phyloP scores from a whole-genome alignment of 2,113 vertebrate species.

The Hucho hucho region DNA sequence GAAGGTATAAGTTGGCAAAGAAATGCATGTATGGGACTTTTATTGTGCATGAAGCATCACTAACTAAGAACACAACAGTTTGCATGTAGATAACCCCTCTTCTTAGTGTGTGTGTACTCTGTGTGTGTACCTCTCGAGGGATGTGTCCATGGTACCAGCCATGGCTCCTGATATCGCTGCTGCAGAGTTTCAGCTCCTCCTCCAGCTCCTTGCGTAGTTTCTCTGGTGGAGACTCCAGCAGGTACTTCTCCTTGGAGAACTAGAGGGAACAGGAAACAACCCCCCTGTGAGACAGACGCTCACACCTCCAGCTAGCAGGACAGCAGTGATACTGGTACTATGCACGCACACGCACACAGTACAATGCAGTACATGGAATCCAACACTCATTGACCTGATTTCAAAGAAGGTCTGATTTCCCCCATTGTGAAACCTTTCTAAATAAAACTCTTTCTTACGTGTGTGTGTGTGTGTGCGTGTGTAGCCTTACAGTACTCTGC shows the following conservation, averaged over 20 bases:
- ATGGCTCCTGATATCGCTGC: conserved; percentile 91
- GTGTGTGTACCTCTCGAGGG: conserved; percentile 83
- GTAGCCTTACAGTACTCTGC: no score
- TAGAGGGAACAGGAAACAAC: conserved; percentile 53
- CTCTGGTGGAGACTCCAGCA: conserved; percentile 93
- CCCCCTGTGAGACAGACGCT: conserved; percentile 50
- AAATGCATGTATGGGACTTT: no score
- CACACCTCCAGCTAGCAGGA: conserved; percentile 28
- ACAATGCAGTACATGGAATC: neutral
- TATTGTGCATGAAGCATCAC: no score
- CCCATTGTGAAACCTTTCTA: neutral
- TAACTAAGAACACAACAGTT: no score
- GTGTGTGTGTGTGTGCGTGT: no score
- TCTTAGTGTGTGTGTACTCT: neutral
- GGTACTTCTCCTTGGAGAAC: conserved; percentile 99
- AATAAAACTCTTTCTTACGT: no score
- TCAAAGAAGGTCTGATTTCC: neutral
- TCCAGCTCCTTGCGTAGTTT: conserved; percentile 95
- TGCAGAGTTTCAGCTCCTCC: conserved; percentile 94
- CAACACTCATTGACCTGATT: neutral
- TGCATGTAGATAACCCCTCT: no score
- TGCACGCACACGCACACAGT: neutral
- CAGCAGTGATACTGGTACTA: conserved; percentile 1
- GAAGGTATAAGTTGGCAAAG: no score
- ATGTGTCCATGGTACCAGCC: conserved; percentile 98